Conservation (phyloP, 2,113 vertebrate genomes). For the Prietella phreatophila region DNA sequence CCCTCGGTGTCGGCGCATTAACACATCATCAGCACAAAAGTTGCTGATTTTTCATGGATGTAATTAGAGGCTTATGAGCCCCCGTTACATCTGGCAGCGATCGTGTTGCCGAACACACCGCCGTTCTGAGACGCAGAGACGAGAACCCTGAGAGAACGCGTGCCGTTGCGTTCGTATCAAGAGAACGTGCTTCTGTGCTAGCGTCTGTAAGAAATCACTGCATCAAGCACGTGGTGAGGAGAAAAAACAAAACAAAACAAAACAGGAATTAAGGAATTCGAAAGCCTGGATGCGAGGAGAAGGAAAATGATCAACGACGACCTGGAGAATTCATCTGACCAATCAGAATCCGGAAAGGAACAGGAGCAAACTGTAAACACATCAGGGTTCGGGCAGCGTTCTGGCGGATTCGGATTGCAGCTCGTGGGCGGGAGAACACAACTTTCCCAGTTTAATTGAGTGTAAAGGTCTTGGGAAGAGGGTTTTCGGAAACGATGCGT, state of each 20-base stretch:
- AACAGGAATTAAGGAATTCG: constrained; percentile 28
- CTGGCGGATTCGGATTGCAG: neutral
- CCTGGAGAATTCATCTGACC: neutral
- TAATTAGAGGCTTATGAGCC: constrained; percentile 23
- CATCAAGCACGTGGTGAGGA: constrained; percentile 45
- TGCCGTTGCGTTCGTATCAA: constrained; percentile 28
- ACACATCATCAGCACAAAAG: constrained; percentile 20
- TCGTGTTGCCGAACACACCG: neutral
- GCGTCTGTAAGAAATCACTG: constrained; percentile 53
- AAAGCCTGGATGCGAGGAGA: too few species aligned
- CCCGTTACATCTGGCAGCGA: neutral
- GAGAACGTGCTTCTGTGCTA: constrained; percentile 16
- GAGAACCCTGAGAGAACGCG: constrained; percentile 29
- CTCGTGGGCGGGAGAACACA: neutral
- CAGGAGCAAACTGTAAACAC: neutral
- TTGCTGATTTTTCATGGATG: constrained; percentile 16
- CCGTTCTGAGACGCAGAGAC: constrained; percentile 28
- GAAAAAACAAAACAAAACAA: neutral
- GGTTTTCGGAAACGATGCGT: constrained; percentile 47
- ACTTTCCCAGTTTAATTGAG: constrained; percentile 47
- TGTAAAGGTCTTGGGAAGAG: constrained; percentile 46
- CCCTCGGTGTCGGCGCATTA: neutral
- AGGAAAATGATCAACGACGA: neutral
- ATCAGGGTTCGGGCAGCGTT: neutral
- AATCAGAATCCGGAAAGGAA: neutral